Evolutionary conservation across 2,888 invertebrate species (phyloP).

Genomic region (Volucella inanis): DNA sequence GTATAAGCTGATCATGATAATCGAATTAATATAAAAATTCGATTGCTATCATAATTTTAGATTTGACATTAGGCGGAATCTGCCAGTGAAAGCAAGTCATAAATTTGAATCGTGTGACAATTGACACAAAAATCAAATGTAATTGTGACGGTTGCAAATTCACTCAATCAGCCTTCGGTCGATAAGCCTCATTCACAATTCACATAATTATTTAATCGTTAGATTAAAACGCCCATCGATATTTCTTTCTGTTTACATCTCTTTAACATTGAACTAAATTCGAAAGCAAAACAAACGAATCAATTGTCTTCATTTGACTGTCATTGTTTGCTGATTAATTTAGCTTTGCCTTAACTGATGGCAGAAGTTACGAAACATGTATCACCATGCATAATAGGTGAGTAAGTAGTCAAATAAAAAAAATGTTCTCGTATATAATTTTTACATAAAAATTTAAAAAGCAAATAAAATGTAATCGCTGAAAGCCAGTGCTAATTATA

Average conservation of each 20-base stretch:
- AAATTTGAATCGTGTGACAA: background rate
- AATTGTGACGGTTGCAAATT: constrained; percentile 11
- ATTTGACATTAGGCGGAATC: no score
- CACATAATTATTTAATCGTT: background rate
- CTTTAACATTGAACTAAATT: constrained; percentile 24
- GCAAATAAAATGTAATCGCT: constrained; percentile 21
- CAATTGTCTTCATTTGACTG: background rate
- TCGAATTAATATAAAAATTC: no score
- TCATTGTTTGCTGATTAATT: constrained; percentile 6
- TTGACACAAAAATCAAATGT: background rate
- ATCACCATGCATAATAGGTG: background rate
- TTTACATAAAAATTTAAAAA: constrained; percentile 13
- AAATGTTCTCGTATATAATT: background rate
- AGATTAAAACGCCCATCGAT: constrained; percentile 15
- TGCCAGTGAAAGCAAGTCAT: constrained; percentile 1
- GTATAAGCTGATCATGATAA: no score
- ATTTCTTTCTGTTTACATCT: background rate
- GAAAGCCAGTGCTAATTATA: constrained; percentile 8
- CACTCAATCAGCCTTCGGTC: background rate
- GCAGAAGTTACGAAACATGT: constrained; percentile 8
- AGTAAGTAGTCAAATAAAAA: constrained; percentile 24
- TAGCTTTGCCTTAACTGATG: constrained; percentile 2
- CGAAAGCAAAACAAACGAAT: constrained; percentile 9
- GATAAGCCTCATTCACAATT: background rate
- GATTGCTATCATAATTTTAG: no score